Base-by-base conservation (phyloP, 2,888 invertebrate genomes). In the Agrypnus murinus region DNA sequence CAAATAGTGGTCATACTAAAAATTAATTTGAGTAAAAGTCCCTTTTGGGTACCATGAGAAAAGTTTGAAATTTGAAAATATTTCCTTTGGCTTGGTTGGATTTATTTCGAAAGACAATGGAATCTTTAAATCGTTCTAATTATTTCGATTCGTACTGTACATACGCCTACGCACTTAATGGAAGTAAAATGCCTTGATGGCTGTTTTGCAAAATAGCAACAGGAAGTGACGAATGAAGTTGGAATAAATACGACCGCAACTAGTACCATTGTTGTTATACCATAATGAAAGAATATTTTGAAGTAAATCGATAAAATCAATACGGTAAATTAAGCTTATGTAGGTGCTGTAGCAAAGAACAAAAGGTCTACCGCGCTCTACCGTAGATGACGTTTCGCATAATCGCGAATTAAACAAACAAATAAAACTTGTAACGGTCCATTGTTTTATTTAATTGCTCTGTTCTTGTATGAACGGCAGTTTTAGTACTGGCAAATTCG, bases 381-480 rank as follows among this genome's bases (percentile, higher is more conserved):
- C 53, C 53, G 31, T 34, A 58, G 50, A 69, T 65, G 69, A 65
- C 69, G 71, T 66, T 66, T 63, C 45, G 32, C 46, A 66, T 57
- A 64, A 71, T 58, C 57, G 36, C 46, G 58, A 63, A 59, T 71
- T 57, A 67, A 58, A 64, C 36, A 63, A 64, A 71, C 65, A 71
- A 74, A 71, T 68, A 73, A 70, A 71, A 62, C 65, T 65, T 14
- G 38, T 64, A 73, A 74, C 71, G 71, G 69, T 65, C 74, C 69
- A 75, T 75, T 75, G 75, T 75, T 75, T 72, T 62, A 55, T 75
- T 73, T 74, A 68, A 75, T 69, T 69, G 65, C 55, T 43, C 12
- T 10, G 59, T 48, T 34, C 43, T 19, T 58, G 50, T 48, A 40
- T 45, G 57, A 40, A 66, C 34, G 50, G 55, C 34, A 43, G 48